These are phyloP conservation scores for Podarcis lilfordi DNA, from an alignment of 2,797 vertebrate species.

Conservation along the genomic window DNA sequence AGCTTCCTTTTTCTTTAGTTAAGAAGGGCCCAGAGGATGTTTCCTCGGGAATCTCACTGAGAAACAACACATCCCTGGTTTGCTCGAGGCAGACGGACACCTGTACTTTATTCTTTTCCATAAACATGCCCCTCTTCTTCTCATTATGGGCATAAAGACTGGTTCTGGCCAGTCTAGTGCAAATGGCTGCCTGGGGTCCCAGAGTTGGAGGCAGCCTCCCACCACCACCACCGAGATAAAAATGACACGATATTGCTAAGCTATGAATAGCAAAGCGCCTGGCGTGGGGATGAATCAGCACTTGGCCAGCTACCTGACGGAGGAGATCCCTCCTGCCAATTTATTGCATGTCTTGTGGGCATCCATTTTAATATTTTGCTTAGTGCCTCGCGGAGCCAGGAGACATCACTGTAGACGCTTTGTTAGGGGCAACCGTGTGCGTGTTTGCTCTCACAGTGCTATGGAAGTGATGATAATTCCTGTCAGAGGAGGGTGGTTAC, in stretches of 20 bases:
- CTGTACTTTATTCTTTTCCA: too few relatives aligned
- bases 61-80: background rate
- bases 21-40: too few relatives aligned
- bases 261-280: background rate
- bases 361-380: background rate
- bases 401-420: background rate
- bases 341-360: background rate
- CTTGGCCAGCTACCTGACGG: background rate
- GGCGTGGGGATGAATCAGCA: constrained; percentile 2
- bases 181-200: background rate
- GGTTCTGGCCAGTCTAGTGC: background rate
- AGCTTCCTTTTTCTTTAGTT: background rate
- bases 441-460: background rate
- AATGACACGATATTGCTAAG: background rate
- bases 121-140: background rate
- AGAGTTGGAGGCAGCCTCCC: background rate
- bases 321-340: background rate
- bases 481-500: background rate
- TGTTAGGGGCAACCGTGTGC: background rate
- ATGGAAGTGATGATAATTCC: background rate
- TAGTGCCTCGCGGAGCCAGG: background rate
- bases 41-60: background rate
- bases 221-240: background rate
- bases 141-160: background rate
- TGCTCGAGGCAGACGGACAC: background rate